These are phyloP conservation scores for Chloropsis cyanopogon DNA, from an alignment of 2,113 vertebrate species.

Conservation along the genomic window DNA sequence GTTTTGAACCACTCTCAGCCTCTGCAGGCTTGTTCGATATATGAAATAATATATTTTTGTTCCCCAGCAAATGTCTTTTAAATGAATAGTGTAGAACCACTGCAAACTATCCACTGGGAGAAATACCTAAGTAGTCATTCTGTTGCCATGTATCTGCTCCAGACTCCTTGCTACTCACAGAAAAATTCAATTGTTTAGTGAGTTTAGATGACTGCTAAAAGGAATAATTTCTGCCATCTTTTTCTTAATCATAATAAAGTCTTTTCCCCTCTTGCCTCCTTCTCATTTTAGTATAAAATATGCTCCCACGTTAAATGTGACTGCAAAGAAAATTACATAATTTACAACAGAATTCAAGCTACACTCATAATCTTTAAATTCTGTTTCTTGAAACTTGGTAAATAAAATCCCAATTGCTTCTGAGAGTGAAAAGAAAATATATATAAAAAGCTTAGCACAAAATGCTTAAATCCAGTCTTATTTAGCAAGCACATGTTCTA, in stretches of 20 bases:
- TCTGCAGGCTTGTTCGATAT: conserved; percentile 33
- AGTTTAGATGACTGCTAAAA: not conserved
- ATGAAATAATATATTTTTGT: conserved; percentile 21
- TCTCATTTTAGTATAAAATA: not conserved
- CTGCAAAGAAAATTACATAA: not conserved
- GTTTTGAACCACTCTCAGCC: not conserved
- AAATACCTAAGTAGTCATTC: not conserved
- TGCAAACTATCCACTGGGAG: not conserved
- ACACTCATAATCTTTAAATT: not conserved
- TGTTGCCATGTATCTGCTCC: not conserved
- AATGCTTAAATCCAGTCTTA: not conserved
- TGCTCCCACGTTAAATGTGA: not conserved
- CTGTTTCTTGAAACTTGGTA: not conserved
- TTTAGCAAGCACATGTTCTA: not conserved
- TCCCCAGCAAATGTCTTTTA: conserved; percentile 28
- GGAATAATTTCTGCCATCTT: not conserved
- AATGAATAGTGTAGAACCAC: not conserved
- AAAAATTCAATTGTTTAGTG: not conserved
- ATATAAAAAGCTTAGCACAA: not conserved
- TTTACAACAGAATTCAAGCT: not conserved
- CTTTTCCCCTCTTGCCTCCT: not conserved
- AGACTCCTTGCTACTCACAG: not conserved
- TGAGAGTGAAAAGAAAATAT: not conserved
- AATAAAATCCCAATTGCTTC: not conserved
- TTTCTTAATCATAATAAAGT: conserved; percentile 2